Base-by-base conservation (phyloP, 2,888 invertebrate genomes). In the Dusona sp. region DNA sequence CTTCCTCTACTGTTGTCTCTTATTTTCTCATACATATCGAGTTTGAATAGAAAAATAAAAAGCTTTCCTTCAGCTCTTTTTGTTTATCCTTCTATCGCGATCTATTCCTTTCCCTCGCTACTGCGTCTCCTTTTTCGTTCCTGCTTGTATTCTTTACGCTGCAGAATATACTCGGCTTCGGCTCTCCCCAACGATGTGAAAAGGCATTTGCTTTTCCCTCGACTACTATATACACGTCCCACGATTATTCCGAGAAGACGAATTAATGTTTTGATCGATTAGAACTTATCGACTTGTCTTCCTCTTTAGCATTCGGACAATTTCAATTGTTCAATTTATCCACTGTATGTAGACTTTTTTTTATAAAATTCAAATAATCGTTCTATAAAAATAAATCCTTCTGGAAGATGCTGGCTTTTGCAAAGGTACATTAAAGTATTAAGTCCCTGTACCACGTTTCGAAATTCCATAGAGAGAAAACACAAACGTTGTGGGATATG, bases 1-100 rank as follows among this genome's bases (percentile, higher is more conserved):
- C 74, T 73, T 45, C 74, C 22, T 64, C 11, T 65, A 42, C 73
- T 80, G 54, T 51, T 61, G 61, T 54, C 54, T 70, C 75, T 73
- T 48, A 45, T 70, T 79, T 57, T 64, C 67, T 25, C 45, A 25
- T 77, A 51, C 36, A 54, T 77, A 75, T 42, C 25, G 29, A 65
- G 29, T 54, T 70, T 22, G 51, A 65, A 61, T 48, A 54, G 54
- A 45, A 67, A 57, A 67, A 65, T 42, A 74, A 74, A 74, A 48
- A 54, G 13, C 29, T 16, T 51, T 64, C 22, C 65, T 54, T 19
- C 19, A 25, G 67, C 36, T 57, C 48, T 61, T 61, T 67, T 33
- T 73, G 70, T 65, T 48, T 22, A 54, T 79, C 67, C 61, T 42
- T 45, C 70, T 77, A 80, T 80, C 80, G 42, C 64, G 74, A 80